These are phyloP conservation scores for Coreoperca whiteheadi DNA, from an alignment of 2,113 vertebrate species.

Conservation along the genomic window DNA sequence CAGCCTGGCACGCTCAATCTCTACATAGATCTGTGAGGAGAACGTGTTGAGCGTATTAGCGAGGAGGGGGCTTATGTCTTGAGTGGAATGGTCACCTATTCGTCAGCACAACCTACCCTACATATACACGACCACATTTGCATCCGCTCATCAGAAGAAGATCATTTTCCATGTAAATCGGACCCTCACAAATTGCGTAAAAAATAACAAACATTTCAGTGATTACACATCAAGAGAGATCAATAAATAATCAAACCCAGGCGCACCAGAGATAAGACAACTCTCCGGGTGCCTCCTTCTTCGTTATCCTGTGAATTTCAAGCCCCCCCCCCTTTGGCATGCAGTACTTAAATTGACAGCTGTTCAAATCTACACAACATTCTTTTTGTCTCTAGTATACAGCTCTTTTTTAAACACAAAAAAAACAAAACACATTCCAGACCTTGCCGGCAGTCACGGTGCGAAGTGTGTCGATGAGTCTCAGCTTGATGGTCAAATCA, in stretches of 20 bases:
- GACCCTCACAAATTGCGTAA: not conserved
- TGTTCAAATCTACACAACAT: not conserved
- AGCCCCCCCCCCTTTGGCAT: not conserved
- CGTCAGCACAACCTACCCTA: not conserved
- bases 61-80: not conserved
- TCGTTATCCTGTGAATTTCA: not conserved
- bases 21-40: slow-evolving; percentile 93
- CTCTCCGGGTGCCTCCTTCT: not conserved
- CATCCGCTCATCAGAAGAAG: not conserved
- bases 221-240: not conserved
- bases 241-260: too few relatives aligned
- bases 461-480: slow-evolving; percentile 95
- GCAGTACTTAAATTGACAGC: not conserved
- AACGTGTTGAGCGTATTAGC: not conserved
- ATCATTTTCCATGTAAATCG: not conserved
- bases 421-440: slow-evolving; percentile 21
- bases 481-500: slow-evolving; percentile 93
- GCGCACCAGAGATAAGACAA: too few relatives aligned
- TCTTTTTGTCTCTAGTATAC: not conserved
- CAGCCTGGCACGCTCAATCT: slow-evolving; percentile 96
- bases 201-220: not conserved
- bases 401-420: not conserved
- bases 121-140: not conserved
- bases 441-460: slow-evolving; percentile 99
- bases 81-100: not conserved